Conservation (phyloP, 2,113 vertebrate genomes). For the Pelobates fuscus region DNA sequence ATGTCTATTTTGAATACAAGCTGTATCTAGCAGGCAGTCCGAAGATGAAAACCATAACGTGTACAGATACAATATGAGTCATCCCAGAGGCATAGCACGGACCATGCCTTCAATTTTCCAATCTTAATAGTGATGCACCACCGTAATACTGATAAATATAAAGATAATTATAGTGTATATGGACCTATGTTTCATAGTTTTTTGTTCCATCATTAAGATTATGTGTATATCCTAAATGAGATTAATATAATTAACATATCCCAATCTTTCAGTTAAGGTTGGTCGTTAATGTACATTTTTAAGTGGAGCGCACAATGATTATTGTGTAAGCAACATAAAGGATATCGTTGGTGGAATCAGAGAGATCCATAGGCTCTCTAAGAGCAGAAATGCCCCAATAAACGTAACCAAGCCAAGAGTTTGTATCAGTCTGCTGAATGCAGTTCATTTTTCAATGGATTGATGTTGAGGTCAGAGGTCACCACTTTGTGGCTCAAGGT, state of each 20-base stretch:
- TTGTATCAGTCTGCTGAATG: conserved; percentile 35
- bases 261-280: conserved; percentile 1
- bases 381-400: background rate
- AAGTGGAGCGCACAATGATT: background rate
- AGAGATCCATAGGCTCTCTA: background rate
- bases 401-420: conserved; percentile 49
- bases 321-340: conserved; percentile 1
- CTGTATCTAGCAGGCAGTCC: too few relatives aligned
- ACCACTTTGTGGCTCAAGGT: conserved; percentile 91
- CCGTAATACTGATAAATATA: too few relatives aligned
- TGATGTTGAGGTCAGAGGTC: conserved; percentile 79
- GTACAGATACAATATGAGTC: too few relatives aligned
- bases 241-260: conserved; percentile 10
- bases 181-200: too few relatives aligned
- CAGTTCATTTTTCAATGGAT: conserved; percentile 45
- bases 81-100: too few relatives aligned
- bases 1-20: too few relatives aligned
- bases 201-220: too few relatives aligned
- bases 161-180: too few relatives aligned
- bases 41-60: too few relatives aligned
- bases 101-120: too few relatives aligned
- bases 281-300: conserved; percentile 4
- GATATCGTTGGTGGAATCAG: background rate
- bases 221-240: too few relatives aligned
- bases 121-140: too few relatives aligned